Evolutionary conservation across 2,113 vertebrate genomes (phyloP).

Genomic region (Acrocephalus kingi): DNA sequence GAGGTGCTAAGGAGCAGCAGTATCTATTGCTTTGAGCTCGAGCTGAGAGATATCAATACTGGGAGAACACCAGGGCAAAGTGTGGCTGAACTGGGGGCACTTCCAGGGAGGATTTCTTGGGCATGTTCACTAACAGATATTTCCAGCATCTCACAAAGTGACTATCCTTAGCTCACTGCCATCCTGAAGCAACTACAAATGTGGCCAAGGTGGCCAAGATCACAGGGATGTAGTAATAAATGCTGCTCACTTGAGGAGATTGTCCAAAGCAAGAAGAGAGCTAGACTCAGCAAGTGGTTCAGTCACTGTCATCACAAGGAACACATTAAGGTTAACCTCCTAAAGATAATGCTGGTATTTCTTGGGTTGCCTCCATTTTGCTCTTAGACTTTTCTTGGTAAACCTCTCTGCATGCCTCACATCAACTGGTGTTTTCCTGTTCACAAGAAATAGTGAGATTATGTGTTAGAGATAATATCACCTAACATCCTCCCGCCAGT

Average conservation of each 20-base stretch:
- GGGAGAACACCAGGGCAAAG: background rate
- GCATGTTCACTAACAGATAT: background rate
- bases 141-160: background rate
- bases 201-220: background rate
- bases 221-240: background rate
- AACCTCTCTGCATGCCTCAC: background rate
- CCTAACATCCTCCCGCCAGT: background rate
- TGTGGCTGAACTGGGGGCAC: background rate
- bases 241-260: background rate
- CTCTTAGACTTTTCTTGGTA: background rate
- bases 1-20: background rate
- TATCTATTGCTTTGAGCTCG: background rate
- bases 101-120: background rate
- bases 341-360: background rate
- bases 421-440: background rate
- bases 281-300: accelerated
- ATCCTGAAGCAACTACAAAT: background rate
- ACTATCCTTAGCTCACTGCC: background rate
- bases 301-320: background rate
- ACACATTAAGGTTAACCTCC: background rate
- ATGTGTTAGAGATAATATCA: background rate
- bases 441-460: accelerated
- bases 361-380: background rate
- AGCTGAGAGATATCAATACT: accelerated
- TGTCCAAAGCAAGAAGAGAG: background rate